Conservation (phyloP, 2,888 invertebrate species). For the Drosophila neotestacea region DNA sequence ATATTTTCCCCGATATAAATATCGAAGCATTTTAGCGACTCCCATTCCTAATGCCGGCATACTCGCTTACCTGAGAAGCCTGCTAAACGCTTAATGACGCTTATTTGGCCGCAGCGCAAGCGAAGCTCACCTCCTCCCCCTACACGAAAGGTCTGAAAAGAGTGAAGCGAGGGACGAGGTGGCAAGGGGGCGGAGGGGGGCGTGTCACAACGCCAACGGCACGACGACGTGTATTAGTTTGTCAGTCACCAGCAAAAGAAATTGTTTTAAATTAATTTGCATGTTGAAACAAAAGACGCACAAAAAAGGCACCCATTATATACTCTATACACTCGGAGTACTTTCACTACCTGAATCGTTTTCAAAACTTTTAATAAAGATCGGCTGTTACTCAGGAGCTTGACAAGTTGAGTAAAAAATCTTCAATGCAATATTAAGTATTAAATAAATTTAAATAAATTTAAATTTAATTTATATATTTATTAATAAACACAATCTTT, state of each 20-base stretch:
- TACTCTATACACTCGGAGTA: conserved; percentile 8
- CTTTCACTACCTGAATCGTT: background rate
- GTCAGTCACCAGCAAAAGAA: conserved; percentile 53
- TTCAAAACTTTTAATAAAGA: background rate
- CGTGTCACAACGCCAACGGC: conserved; percentile 16
- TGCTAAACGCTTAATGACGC: conserved; percentile 75
- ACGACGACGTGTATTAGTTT: conserved; percentile 62
- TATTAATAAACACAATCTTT: no score
- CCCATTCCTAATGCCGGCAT: conserved; percentile 19
- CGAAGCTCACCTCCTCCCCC: conserved; percentile 18
- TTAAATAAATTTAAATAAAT: no score
- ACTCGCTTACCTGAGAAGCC: conserved; percentile 49
- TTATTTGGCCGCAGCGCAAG: conserved; percentile 62
- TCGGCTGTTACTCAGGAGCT: background rate
- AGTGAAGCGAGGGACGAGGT: no score
- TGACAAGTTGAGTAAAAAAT: no score
- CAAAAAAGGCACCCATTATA: conserved; percentile 33
- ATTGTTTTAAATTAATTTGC: conserved; percentile 75
- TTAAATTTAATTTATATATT: no score
- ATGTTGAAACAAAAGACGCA: conserved; percentile 38
- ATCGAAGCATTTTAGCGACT: no score
- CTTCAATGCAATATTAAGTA: background rate
- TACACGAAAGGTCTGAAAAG: background rate
- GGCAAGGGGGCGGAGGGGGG: background rate
- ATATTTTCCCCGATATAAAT: no score